Base-by-base conservation (phyloP, 2,797 vertebrate species). In the Morus bassanus region DNA sequence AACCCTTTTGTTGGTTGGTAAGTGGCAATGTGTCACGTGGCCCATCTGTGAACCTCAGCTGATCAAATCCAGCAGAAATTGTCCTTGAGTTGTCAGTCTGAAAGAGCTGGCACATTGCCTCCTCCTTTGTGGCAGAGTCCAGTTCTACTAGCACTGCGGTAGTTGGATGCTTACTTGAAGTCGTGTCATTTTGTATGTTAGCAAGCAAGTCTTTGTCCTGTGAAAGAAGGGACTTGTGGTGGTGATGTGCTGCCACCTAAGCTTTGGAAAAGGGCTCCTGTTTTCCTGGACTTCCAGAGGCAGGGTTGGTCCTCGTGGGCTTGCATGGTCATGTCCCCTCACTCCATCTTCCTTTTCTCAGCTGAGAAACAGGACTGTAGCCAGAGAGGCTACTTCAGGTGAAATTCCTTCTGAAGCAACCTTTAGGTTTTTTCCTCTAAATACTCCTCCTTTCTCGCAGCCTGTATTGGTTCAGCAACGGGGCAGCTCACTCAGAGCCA, bases 71-170 rank as follows among this genome's bases (percentile, higher is more conserved):
- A 88, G 79, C 61, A 84, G 79, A 91, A 94, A 88, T 76, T 90
- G 88, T 72, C 96, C 91, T 91, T 93, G 87, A 92, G 72, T 83
- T 94, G 86, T 93, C 80, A 86, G 76, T 59, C 88, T 86, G 33
- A 45, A 51, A 27, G 79, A 91, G 79, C 83, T 91, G 94, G 95
- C 94, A 78, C 39, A 7, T 19, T 89, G 76, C 91, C 92, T 67
- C 54, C 39, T 88, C 25, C 56, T 85, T 81, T 64, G 48, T 17
- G 87, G 72, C 74, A 67, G 51, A 89, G 60, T 59, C 67, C 74
- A 67, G 76, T 88, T 86, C 85, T 65, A 86, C 73, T 76, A 84
- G 61, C 81, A 54, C 61, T 81, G 89, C 43, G 0, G 82, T 56
- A 84, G 50, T 11, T 68, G 79, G 73, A 73, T 46, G 63, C n/a